These are phyloP conservation scores for Rafetus swinhoei DNA, from an alignment of 2,113 vertebrate genomes.

Conservation along the genomic window DNA sequence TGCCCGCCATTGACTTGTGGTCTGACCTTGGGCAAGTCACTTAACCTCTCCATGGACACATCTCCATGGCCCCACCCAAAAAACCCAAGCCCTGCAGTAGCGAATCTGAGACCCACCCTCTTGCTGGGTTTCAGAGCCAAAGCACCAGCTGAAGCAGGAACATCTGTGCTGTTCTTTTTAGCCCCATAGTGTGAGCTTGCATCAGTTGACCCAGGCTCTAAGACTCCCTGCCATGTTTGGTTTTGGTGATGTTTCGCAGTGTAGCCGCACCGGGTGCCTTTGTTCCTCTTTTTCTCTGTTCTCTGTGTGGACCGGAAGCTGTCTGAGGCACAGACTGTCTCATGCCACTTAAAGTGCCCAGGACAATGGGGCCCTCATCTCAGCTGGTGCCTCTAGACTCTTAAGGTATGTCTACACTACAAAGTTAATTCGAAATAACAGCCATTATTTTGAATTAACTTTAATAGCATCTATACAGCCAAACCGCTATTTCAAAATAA, in stretches of 20 bases:
- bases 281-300: not conserved
- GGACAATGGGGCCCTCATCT: not conserved
- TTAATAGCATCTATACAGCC: too few species aligned
- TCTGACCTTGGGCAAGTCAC: not conserved
- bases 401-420: too few species aligned
- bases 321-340: not conserved
- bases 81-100: too few species aligned
- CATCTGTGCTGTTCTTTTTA: not conserved
- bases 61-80: not conserved
- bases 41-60: not conserved
- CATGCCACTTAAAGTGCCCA: not conserved
- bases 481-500: too few species aligned
- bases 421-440: too few species aligned
- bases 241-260: not conserved
- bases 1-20: not conserved
- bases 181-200: not conserved
- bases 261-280: not conserved
- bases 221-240: not conserved
- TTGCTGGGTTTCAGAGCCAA: not conserved
- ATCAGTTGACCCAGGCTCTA: not conserved
- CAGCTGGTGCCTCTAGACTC: not conserved
- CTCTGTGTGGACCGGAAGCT: not conserved
- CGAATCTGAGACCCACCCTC: not conserved
- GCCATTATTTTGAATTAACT: too few species aligned
- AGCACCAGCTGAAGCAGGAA: not conserved